Conservation (phyloP, 2,797 vertebrate genomes). For the Helostoma temminkii region DNA sequence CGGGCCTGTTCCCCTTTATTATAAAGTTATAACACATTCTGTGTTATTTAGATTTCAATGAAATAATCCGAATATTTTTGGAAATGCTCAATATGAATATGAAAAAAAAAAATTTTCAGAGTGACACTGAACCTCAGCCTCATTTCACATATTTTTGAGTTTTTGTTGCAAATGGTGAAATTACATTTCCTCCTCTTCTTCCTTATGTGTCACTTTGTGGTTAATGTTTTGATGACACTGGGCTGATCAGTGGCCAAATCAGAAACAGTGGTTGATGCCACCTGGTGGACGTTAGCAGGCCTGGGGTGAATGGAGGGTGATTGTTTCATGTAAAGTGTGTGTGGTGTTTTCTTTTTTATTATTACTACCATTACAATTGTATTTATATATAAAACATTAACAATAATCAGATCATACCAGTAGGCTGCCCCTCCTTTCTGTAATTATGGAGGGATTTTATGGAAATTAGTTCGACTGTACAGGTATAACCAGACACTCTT, state of each 20-base stretch:
- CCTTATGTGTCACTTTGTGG: conserved; percentile 4
- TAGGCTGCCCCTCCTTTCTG: too few relatives aligned
- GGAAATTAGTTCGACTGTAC: too few relatives aligned
- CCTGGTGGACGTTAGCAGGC: conserved; percentile 57
- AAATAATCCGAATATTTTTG: conserved; percentile 7
- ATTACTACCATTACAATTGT: too few relatives aligned
- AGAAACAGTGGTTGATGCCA: conserved; percentile 42
- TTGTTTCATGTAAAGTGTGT: too few relatives aligned
- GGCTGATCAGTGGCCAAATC: neutral
- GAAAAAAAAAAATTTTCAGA: conserved; percentile 3
- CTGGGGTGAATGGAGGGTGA: neutral
- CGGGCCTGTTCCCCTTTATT: conserved; percentile 8
- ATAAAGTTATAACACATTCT: neutral
- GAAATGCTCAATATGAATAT: neutral
- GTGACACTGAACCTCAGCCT: neutral
- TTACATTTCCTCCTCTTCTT: neutral
- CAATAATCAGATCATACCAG: too few relatives aligned
- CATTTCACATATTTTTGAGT: neutral
- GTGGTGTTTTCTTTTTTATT: too few relatives aligned
- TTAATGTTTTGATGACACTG: conserved; percentile 1
- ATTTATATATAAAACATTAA: too few relatives aligned
- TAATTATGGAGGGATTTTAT: too few relatives aligned
- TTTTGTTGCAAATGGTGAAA: neutral
- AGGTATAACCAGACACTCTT: too few relatives aligned
- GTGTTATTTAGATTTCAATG: too few relatives aligned